These are phyloP conservation scores for Drosophila dives DNA, from an alignment of 2,888 invertebrate genomes.

Conservation along the genomic window DNA sequence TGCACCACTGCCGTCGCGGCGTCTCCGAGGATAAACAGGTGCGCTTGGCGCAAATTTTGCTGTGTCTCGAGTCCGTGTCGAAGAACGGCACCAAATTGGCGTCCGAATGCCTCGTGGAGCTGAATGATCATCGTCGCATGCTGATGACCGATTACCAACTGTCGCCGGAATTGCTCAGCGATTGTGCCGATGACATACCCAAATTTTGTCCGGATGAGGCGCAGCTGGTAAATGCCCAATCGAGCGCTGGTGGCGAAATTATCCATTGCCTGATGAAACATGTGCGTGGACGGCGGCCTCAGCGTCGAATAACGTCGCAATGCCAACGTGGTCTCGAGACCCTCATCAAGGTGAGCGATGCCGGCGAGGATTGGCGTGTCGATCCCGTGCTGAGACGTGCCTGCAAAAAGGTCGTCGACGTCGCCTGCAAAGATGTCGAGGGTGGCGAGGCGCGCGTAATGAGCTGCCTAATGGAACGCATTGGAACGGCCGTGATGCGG, in stretches of 20 bases:
- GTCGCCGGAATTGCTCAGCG: slow-evolving; percentile 95
- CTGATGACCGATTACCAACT: slow-evolving; percentile 97
- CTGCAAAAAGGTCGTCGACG: slow-evolving; percentile 93
- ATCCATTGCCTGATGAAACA: slow-evolving; percentile 98
- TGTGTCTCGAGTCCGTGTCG: slow-evolving; percentile 94
- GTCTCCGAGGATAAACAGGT: slow-evolving; percentile 93
- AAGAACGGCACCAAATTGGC: slow-evolving; percentile 90
- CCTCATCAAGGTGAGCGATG: slow-evolving; percentile 94
- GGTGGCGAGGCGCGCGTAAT: slow-evolving; percentile 94
- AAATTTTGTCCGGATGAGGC: slow-evolving; percentile 89
- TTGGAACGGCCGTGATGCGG: slow-evolving; percentile 92
- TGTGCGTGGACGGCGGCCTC: slow-evolving; percentile 87
- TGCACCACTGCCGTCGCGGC: slow-evolving; percentile 93
- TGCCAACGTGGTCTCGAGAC: slow-evolving; percentile 93
- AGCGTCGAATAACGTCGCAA: slow-evolving; percentile 88
- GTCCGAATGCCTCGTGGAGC: slow-evolving; percentile 93
- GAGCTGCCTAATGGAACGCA: slow-evolving; percentile 96
- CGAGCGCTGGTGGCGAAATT: slow-evolving; percentile 90
- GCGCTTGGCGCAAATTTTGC: slow-evolving; percentile 93
- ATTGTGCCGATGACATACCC: slow-evolving; percentile 94
- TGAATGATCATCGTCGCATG: slow-evolving; percentile 95
- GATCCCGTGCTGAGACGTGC: slow-evolving; percentile 95
- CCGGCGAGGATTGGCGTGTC: slow-evolving; percentile 97
- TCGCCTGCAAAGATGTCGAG: slow-evolving; percentile 89
- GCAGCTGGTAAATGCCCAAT: slow-evolving; percentile 66